Base-by-base conservation (phyloP, 2,888 invertebrate species). In the Crepidodera aurea region DNA sequence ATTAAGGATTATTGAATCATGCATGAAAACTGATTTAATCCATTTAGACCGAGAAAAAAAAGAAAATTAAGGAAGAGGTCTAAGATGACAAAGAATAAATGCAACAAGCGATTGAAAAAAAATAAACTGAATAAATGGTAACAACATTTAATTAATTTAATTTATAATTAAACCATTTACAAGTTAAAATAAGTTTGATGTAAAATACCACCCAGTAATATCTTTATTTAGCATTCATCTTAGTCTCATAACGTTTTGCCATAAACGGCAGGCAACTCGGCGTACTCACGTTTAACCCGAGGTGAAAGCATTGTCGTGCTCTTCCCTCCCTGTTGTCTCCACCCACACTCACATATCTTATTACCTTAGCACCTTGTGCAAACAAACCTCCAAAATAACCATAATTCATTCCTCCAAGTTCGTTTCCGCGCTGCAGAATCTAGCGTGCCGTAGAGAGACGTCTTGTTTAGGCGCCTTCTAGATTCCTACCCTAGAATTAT, bases 391-490 rank as follows among this genome's bases (percentile, higher is more conserved):
- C 53, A 55, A 57, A 60, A 62, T 63, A 32, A 63, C 58, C 55
- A 62, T 66, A 66, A 66, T 55, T 66, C 65, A 65, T 50, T 57
- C 50, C 15, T 22, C 32, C 32, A 50, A 51, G 59, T 53, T 61
- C 60, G 65, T 66, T 71, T 70, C 70, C 71, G 70, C 71, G 69
- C 51, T 51, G 56, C 56, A 69, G 65, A 69, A 69, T 65, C 64
- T 69, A 69, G 67, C 65, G 68, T 64, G 71, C 68, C 63, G 50
- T 66, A 71, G 71, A 69, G 69, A 68, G 75, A 77, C 74, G 77
- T 78, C 78, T 78, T 78, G 74, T 78, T 78, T 77, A 78, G 78
- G 77, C 77, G 77, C 77, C 77, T 77, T 68, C 71, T 70, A 68
- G 70, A 71, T 69, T 67, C 61, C 69, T 73, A 78, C 75, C 78